Base-by-base conservation (phyloP, 2,888 invertebrate genomes). In the Hipparchia sbordonii region DNA sequence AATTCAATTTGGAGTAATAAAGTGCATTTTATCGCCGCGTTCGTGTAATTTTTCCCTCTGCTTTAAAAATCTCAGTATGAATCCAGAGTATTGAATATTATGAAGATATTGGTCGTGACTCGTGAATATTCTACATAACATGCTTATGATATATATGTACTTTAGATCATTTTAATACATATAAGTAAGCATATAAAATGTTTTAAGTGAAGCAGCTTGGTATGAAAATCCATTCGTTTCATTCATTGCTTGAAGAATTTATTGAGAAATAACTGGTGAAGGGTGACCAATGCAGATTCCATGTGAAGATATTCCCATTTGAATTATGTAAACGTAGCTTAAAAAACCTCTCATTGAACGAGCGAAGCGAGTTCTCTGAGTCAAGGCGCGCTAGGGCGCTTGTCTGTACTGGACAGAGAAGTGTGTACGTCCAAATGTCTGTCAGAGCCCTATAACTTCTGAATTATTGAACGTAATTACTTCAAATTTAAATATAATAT, bases 161-260 rank as follows among this genome's bases (percentile, higher is more conserved):
- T 23, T 39, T 39, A 39, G 39, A 39, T 2, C 5, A 39, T 39
- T 39, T 39, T 0, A 39, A 39, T 13, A 48, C 46, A 62, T 46
- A 46, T 46, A n/a, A n/a, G 60, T 39, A 10, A 33, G 60, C 45
- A n/a, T 45, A 7, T 45, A n/a, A 63, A 63, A 23, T 63, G 3
- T 63, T 63, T 48, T 23, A 63, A 46, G 45, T 8, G 39, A 63
- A 63, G 48, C 46, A 48, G 48, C 3, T 23, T 13, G 48, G 62
- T 8, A 13, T 48, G 10, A n/a, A n/a, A 54, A 39, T n/a, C 33
- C 65, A 7, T n/a, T n/a, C 54, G 8, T 66, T 54, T 39, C 52
- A 52, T 54, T 54, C 66, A 54, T 66, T n/a, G 54, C 39, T 54
- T n/a, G 45, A 66, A 66, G 54, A 33, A 39, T n/a, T 66, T 7